These are phyloP conservation scores for Toxotes lorentzi DNA, from an alignment of 2,797 vertebrate species.

Conservation along the genomic window DNA sequence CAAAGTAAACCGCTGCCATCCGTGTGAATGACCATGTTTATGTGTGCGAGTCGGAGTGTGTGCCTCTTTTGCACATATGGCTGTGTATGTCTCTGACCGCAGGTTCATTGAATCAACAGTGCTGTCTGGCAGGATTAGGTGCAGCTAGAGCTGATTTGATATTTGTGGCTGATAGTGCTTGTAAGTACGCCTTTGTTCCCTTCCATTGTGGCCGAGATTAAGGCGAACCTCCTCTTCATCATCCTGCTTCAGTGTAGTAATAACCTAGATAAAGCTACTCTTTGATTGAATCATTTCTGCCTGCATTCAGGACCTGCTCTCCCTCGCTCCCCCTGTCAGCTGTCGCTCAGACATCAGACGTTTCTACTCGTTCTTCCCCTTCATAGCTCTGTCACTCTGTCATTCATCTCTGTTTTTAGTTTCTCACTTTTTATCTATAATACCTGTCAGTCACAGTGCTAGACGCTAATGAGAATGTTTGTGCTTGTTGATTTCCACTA, in stretches of 20 bases:
- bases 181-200: constrained; percentile 88
- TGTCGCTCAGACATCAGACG: constrained; percentile 64
- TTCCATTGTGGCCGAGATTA: constrained; percentile 88
- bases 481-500: constrained; percentile 56
- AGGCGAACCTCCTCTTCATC: constrained; percentile 89
- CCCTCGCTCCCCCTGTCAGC: constrained; percentile 62
- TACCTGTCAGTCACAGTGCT: constrained; percentile 81
- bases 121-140: constrained; percentile 87
- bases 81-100: constrained; percentile 75
- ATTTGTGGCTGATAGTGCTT: constrained; percentile 88
- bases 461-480: constrained; percentile 77
- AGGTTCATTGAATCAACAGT: constrained; percentile 85
- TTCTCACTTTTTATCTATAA: constrained; percentile 71
- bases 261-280: constrained; percentile 88
- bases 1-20: constrained; percentile 20
- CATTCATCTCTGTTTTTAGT: constrained; percentile 55
- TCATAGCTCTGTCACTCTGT: constrained; percentile 36
- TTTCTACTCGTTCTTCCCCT: constrained; percentile 46
- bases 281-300: constrained; percentile 88
- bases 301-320: constrained; percentile 68
- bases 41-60: constrained; percentile 30
- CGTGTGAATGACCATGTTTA: constrained; percentile 8
- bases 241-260: constrained; percentile 86
- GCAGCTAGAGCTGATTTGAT: constrained; percentile 88
- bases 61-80: constrained; percentile 50